A percentile compares a stretch with the other conserved stretches of the same genome.
phyloP scores from a whole-genome alignment of 1,140 invertebrate genomes.

The Dolichoris vasculosae region DNA sequence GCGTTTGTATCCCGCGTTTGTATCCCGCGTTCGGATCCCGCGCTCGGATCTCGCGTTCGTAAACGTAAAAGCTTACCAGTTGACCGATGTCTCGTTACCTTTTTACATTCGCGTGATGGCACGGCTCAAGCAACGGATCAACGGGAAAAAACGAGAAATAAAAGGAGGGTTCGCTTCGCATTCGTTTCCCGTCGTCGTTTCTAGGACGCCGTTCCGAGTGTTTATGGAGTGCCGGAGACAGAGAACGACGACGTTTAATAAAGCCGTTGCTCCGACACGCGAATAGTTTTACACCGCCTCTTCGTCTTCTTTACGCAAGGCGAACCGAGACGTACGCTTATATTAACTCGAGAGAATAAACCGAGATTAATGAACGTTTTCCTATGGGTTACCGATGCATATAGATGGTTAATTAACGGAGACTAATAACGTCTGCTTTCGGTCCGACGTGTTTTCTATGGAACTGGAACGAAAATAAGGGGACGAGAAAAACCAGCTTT shows the following conservation, averaged over 20 bases:
- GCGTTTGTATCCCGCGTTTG: constrained; percentile 41
- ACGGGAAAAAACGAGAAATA: no score
- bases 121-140: neutral
- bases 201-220: no score
- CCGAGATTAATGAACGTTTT: neutral
- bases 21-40: no score
- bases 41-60: constrained; percentile 43
- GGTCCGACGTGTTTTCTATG: neutral
- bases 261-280: neutral
- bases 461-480: neutral
- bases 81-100: constrained; percentile 51
- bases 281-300: neutral
- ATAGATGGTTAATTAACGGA: neutral
- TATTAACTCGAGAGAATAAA: neutral
- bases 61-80: constrained; percentile 56
- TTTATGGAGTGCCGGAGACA: neutral
- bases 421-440: neutral
- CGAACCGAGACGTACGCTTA: neutral
- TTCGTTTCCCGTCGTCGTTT: no score
- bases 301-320: neutral
- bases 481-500: neutral
- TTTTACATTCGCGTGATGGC: neutral
- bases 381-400: neutral
- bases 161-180: no score
- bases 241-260: neutral